Evolutionary conservation across 2,888 invertebrate species (phyloP).

Genomic region (Hyposoter dolosus): DNA sequence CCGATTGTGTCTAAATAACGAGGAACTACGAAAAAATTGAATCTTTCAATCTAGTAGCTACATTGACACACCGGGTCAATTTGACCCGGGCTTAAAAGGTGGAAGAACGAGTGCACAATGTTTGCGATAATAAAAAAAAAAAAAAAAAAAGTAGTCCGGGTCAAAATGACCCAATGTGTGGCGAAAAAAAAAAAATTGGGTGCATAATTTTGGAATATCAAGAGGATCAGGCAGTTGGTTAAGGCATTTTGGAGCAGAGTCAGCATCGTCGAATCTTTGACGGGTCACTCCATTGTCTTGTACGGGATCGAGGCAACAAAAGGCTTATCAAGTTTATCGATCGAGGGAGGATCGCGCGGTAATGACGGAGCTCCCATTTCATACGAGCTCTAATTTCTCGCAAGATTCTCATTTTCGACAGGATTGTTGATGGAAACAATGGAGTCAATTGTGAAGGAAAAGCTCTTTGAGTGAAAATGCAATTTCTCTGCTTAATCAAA

Average conservation of each 20-base stretch:
- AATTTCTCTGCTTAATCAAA: not conserved
- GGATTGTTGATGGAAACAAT: constrained; percentile 12
- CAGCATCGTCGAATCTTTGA: constrained; percentile 31
- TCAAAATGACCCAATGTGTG: not conserved
- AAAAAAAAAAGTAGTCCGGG: not conserved
- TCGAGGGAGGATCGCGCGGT: constrained; percentile 9
- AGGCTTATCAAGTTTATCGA: constrained; percentile 51
- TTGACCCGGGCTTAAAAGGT: too few species aligned
- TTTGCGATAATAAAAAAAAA: too few species aligned
- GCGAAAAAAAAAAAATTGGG: not conserved
- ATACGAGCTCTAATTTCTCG: constrained; percentile 27
- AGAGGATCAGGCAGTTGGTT: not conserved
- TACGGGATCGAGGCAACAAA: constrained; percentile 31
- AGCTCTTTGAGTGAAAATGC: not conserved
- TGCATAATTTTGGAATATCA: not conserved
- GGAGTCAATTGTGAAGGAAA: not conserved
- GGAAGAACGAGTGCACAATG: too few species aligned
- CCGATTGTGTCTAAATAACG: too few species aligned
- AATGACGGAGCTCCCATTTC: constrained; percentile 35
- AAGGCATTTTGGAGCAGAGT: not conserved
- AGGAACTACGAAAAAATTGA: too few species aligned
- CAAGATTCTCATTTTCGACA: not conserved
- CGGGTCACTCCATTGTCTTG: constrained; percentile 23
- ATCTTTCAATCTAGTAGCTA: too few species aligned
- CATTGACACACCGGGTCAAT: too few species aligned